Base-by-base conservation (phyloP, 2,797 vertebrate genomes). In the Phoebastria nigripes region DNA sequence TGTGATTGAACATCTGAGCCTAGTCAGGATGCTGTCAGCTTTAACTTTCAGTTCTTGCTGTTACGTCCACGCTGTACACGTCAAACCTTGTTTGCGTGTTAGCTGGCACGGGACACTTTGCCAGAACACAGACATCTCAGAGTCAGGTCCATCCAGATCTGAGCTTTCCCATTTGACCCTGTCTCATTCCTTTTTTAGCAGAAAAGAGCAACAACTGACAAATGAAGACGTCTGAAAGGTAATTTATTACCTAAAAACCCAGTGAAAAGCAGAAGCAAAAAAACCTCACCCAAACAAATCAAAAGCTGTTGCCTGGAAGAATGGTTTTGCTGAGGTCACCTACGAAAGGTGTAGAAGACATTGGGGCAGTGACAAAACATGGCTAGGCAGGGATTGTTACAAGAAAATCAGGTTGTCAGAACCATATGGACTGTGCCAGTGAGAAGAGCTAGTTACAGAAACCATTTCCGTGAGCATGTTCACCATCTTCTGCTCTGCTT, bases 21-120 rank as follows among this genome's bases (percentile, higher is more conserved):
- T 44, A 7, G 24, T 24, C 39, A 63, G 79, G 73, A 26, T 31
- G 39, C 41, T 28, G 35, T n/a, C 41, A 28, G 55, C 51, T 79
- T 73, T 42, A 59, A 19, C 15, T 51, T 65, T 49, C 16, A 46
- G 21, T 63, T 79, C 44, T 61, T 72, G 25, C n/a, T 79, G 49
- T 78, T 67, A 67, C 1, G 1, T 14, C 44, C 41, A 55, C 0
- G 0, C 21, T 33, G 82, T 54, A 35, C 35, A 44, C 2, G 0
- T 41, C 15, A 54, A 86, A 37, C 42, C 42, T 41, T 49, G 18
- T 61, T 65, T 28, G 18, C 2, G 0, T 11, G 15, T 31, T 77
- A 56, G 54, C 58, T 31, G 16, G 55, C 54, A 26, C 6, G 26
- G 37, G 42, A 69, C 10, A 4, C 19, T 39, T 63, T 26, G 29